A percentile compares a stretch with the other conserved stretches of the same genome.
These are phyloP conservation scores for Oreochromis mossambicus DNA, from an alignment of 2,797 vertebrate species.

Conservation along the genomic window DNA sequence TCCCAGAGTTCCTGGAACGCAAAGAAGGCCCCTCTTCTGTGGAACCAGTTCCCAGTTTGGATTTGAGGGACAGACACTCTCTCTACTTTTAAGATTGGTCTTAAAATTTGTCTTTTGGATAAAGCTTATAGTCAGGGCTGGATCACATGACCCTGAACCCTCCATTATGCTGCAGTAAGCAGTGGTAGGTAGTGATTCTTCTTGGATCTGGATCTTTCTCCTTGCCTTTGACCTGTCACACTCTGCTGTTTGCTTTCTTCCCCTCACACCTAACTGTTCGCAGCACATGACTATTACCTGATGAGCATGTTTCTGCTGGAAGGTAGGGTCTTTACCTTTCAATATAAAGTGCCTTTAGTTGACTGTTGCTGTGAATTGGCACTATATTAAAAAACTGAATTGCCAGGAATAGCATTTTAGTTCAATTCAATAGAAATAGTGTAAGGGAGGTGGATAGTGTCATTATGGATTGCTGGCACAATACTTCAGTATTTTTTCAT, in stretches of 20 bases:
- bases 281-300: neutral
- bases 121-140: neutral
- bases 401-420: neutral
- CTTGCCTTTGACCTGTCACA: neutral
- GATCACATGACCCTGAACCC: neutral
- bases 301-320: neutral
- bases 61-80: neutral
- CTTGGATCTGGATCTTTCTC: neutral
- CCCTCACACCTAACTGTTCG: neutral
- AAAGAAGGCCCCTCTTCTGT: neutral
- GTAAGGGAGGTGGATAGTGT: neutral
- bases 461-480: neutral
- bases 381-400: neutral
- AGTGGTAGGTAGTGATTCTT: neutral
- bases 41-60: neutral
- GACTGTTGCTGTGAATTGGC: neutral
- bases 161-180: neutral
- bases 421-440: neutral
- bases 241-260: accelerated
- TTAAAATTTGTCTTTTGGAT: neutral
- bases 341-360: no score
- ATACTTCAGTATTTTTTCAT: neutral
- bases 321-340: neutral
- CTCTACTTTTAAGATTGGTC: neutral
- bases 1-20: neutral